Evolutionary conservation across 1,140 invertebrate genomes (phyloP), one percentile per base, ranked within the genome.

Genomic region (Drosophila pruinosa): DNA sequence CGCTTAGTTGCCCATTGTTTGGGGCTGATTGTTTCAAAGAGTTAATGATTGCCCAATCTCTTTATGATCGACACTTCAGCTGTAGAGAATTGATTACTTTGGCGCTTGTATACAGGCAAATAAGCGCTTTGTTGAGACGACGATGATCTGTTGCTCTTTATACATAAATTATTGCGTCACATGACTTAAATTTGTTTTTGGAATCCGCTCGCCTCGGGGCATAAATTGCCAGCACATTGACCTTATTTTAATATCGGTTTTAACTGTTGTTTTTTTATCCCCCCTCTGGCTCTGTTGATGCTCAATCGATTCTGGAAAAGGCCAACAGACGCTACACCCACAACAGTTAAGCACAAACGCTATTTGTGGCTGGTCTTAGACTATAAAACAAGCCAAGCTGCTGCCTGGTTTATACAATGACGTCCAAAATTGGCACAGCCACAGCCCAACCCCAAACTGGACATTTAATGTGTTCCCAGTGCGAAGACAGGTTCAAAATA

Each of bases 21-120:
- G 2, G 7, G 17, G 36, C 28, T 58, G 36, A 56, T 78, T 68
- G 63, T 69, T 26, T 58, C 5, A 39, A 53, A 39, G 34, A 56
- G 19, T 72, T 57, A 62, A 67, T 59, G 54, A 53, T 79, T 74
- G 64, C 59, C n/a, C 64, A 80, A 85, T 85, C 68, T 38, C 39
- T 65, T 67, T 56, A 65, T 75, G 61, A 67, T 38, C 54, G n/a
- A 8, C 41, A 47, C 36, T 38, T 28, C n/a, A 62, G 53, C 59
- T 58, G 28, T 48, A 31, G 48, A 74, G 59, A 76, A 76, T 80
- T 76, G 62, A 71, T 71, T 78, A 78, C 17, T 15, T 7, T 5
- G 6, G 31, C 50, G 31, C 48, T 34, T 50, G 22, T 48, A 31
- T 31, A 31, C 28, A 31, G 7, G 28, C 28, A 31, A 31, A 31